Percentiles rank a stretch among this genome's conserved stretches.
phyloP scores from a whole-genome alignment of 2,888 invertebrate genomes.

The Tenthredo distinguenda region DNA sequence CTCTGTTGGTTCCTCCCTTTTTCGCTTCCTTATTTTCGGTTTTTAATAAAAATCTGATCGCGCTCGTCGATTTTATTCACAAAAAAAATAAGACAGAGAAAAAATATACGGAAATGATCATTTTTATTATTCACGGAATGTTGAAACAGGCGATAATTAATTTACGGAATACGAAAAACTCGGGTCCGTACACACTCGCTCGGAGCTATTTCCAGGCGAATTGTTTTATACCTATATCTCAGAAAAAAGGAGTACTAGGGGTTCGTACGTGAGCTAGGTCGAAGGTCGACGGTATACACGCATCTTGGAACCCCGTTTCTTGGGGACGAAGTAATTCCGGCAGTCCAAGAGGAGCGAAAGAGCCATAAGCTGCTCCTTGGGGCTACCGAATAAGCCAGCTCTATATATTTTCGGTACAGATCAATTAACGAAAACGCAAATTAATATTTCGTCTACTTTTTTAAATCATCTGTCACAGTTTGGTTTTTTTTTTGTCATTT shows the following conservation, averaged over 20 bases:
- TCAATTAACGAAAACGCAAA: conserved; percentile 4
- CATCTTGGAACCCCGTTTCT: background rate
- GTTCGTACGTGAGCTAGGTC: conserved; percentile 14
- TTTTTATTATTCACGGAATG: too few species aligned
- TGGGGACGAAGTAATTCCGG: conserved; percentile 25
- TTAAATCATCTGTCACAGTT: background rate
- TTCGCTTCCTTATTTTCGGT: conserved; percentile 26
- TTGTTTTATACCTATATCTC: background rate
- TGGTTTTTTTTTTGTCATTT: background rate
- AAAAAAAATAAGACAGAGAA: too few species aligned
- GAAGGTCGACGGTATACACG: background rate
- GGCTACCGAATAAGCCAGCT: background rate
- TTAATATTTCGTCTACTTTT: too few species aligned
- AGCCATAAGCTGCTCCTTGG: conserved; percentile 18
- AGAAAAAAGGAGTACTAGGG: background rate
- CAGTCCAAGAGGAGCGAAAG: conserved; percentile 13
- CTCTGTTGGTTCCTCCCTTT: background rate
- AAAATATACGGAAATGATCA: too few species aligned
- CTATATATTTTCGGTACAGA: background rate
- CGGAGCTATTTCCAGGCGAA: background rate
- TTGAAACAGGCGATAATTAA: too few species aligned
- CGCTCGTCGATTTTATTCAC: too few species aligned
- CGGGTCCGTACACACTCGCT: background rate
- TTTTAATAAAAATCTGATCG: conserved; percentile 8
- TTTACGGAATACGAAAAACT: too few species aligned